Evolutionary conservation across 2,113 vertebrate genomes (phyloP).

Genomic region (Elephas maximus): DNA sequence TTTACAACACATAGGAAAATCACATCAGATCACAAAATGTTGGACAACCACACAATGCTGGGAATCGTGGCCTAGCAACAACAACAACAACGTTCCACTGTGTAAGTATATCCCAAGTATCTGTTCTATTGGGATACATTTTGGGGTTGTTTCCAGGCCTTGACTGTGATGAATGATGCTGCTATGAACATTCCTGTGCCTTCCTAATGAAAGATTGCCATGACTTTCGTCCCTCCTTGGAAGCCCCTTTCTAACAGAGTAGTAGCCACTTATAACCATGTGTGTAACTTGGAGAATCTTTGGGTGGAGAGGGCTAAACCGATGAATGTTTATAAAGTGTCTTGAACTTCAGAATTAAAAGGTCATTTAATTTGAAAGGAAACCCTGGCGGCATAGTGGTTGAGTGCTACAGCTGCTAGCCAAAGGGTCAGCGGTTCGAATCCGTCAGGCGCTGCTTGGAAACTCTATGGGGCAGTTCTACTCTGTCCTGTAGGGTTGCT

Average conservation of each 20-base stretch:
- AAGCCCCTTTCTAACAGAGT: background rate
- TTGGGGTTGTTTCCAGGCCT: background rate
- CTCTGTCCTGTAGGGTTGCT: no score
- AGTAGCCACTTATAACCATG: background rate
- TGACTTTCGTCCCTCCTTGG: background rate
- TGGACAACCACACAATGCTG: no score
- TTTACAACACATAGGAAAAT: no score
- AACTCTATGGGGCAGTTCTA: no score
- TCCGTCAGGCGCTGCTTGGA: no score
- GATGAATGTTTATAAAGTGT: background rate
- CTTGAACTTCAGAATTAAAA: slow-evolving; percentile 39
- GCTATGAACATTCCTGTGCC: background rate
- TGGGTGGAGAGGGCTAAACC: background rate
- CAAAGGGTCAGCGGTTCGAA: no score
- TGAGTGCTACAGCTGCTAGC: no score
- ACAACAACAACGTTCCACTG: background rate
- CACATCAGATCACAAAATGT: no score
- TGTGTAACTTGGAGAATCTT: background rate
- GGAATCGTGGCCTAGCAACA: background rate
- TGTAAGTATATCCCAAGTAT: background rate
- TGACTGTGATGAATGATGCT: background rate
- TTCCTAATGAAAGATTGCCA: background rate
- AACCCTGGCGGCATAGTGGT: no score
- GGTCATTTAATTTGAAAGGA: background rate
- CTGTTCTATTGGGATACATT: background rate